Percentiles rank a stretch among this genome's conserved stretches.
Conservation (phyloP, 2,797 vertebrate species). For the Hoplostethus mediterraneus region DNA sequence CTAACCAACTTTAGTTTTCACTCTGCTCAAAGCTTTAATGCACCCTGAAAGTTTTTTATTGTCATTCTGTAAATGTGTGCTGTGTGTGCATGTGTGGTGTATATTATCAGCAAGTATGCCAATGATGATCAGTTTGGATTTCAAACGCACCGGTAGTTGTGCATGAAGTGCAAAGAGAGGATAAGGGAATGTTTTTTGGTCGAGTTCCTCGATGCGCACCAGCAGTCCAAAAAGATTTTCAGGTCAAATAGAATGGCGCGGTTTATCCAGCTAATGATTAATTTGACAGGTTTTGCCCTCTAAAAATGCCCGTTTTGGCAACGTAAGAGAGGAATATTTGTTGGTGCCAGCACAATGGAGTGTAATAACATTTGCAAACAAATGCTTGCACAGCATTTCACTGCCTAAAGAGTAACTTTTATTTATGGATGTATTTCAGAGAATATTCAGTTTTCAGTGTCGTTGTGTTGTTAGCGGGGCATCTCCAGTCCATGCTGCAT, state of each 20-base stretch:
- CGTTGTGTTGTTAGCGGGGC: conserved; percentile 65
- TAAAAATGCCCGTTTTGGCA: conserved; percentile 55
- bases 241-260: conserved; percentile 70
- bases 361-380: conserved; percentile 53
- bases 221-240: conserved; percentile 78
- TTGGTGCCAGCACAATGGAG: conserved; percentile 51
- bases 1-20: not conserved
- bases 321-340: conserved; percentile 48
- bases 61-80: conserved; percentile 52
- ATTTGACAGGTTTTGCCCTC: conserved; percentile 73
- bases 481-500: conserved; percentile 73
- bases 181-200: conserved; percentile 78
- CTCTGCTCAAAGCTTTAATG: conserved; percentile 1
- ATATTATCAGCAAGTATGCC: conserved; percentile 53
- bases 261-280: conserved; percentile 74
- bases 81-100: conserved; percentile 38
- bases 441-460: conserved; percentile 43
- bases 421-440: conserved; percentile 48
- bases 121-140: conserved; percentile 76
- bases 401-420: conserved; percentile 32
- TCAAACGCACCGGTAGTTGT: conserved; percentile 78
- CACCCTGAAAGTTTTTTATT: conserved; percentile 25
- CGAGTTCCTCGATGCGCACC: conserved; percentile 78
- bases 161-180: conserved; percentile 82
- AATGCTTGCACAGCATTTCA: conserved; percentile 57